Evolutionary conservation across 2,888 invertebrate genomes (phyloP).

Genomic region (Crepidodera aurea): DNA sequence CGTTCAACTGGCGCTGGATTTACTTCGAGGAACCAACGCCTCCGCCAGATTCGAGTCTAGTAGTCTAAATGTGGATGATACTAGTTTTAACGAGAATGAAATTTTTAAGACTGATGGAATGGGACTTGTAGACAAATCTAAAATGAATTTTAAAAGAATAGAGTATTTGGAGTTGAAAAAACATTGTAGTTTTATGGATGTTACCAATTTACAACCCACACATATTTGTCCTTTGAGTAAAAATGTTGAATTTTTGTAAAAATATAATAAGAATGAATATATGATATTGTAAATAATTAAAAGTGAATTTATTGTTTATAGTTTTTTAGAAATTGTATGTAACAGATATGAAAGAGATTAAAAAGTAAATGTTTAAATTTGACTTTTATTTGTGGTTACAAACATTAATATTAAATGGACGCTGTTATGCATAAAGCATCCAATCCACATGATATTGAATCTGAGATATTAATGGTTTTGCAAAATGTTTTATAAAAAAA

Average conservation of each 20-base stretch:
- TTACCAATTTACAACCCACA: constrained; percentile 47
- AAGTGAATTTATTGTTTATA: not conserved
- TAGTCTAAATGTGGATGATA: not conserved
- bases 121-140: not conserved
- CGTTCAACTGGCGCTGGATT: not conserved
- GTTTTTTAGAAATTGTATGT: not conserved
- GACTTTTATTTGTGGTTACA: not conserved
- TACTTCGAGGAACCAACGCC: not conserved
- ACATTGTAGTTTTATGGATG: constrained; percentile 41
- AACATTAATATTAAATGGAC: no score
- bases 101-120: not conserved
- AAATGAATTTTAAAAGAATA: not conserved
- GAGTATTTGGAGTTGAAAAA: constrained; percentile 12
- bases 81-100: not conserved
- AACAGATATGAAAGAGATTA: not conserved
- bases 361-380: not conserved
- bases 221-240: constrained; percentile 47
- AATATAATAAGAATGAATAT: not conserved
- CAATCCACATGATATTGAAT: no score
- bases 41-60: not conserved
- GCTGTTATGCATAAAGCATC: no score
- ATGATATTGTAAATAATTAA: no score
- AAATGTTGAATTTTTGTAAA: constrained; percentile 21
- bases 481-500: no score
- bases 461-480: no score